Base-by-base conservation (phyloP, 1,140 invertebrate species). In the Wiebesia pumilae region DNA sequence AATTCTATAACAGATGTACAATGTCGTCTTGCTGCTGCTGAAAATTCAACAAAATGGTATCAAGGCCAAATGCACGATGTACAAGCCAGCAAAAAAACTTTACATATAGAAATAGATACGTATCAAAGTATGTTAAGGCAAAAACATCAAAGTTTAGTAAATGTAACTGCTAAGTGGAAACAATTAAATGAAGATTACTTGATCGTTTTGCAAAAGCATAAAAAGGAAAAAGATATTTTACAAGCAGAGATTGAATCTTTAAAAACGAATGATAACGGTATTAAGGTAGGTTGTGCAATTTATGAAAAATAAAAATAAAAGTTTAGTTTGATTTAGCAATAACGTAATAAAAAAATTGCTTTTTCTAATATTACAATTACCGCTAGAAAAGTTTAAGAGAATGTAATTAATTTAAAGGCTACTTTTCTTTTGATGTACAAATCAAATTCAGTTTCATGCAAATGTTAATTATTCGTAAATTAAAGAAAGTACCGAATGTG, bases 21-120 rank as follows among this genome's bases (percentile, higher is more conserved):
- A 19, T 89, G 83, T 88, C 88, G 81, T 71, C 75, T 91, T 27
- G 65, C 84, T 12, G 43, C 87, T 24, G 82, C 87, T 9, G 89
- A 92, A 69, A 85, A 90, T 54, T 91, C 91, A 16, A 82, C 88
- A 0, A 91, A 91, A 79, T 92, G 91, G 91, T 92, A 92, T 84
- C 88, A 91, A 54, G 81, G 81, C 10, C 91, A 91, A 79, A 73
- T 92, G 14, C 88, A 92, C 38, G 88, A 90, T n/a, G 78, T 88
- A 4, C 89, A 92, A 84, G 91, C 91, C 3, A 89, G 69, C 40
- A 90, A 90, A 24, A 91, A 90, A 81, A 83, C 87, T 30, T 83
- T 91, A 16, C 89, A 90, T 58, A 84, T 90, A 30, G 91, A 92
- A 69, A 88, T 92, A 27, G 88, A 91, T 33, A 91, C 90, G 0